Conservation (phyloP, 2,113 vertebrate genomes). For the Probosciger aterrimus region DNA sequence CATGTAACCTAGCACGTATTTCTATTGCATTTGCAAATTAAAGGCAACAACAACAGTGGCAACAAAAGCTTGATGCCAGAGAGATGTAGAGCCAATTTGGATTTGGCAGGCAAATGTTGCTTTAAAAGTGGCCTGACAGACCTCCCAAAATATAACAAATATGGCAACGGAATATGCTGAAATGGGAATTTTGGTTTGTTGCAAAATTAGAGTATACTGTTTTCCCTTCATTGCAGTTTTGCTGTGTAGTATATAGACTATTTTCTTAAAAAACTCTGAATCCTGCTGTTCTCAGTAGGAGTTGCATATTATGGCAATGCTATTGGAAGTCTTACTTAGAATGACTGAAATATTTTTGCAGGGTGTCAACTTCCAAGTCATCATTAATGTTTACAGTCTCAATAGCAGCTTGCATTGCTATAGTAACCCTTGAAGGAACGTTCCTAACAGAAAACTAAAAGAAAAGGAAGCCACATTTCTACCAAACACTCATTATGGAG, state of each 20-base stretch:
- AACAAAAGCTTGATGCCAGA: conserved; percentile 54
- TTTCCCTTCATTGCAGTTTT: conserved; percentile 45
- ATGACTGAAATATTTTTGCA: conserved; percentile 68
- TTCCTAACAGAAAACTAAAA: conserved; percentile 14
- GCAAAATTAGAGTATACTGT: conserved; percentile 59
- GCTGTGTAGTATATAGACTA: conserved; percentile 36
- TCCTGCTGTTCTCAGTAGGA: conserved; percentile 55
- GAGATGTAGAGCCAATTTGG: conserved; percentile 24
- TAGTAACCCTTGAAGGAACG: conserved; percentile 55
- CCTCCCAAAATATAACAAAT: conserved; percentile 37
- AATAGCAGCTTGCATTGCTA: conserved; percentile 55
- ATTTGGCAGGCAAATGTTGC: conserved; percentile 39
- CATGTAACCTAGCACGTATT: conserved; percentile 40
- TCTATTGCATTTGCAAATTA: conserved; percentile 48
- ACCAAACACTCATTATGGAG: background rate
- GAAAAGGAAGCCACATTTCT: conserved; percentile 36
- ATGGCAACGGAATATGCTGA: conserved; percentile 42
- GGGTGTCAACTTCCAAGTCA: conserved; percentile 64
- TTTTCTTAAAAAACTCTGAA: conserved; percentile 41
- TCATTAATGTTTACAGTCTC: conserved; percentile 65
- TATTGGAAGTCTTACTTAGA: conserved; percentile 52
- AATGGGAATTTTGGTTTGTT: conserved; percentile 57
- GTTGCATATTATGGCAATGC: conserved; percentile 44
- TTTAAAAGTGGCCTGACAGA: conserved; percentile 51
- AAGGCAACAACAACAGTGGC: conserved; percentile 42